Evolutionary conservation across 2,888 invertebrate species (phyloP).

Genomic region (Euplagia quadripunctaria): DNA sequence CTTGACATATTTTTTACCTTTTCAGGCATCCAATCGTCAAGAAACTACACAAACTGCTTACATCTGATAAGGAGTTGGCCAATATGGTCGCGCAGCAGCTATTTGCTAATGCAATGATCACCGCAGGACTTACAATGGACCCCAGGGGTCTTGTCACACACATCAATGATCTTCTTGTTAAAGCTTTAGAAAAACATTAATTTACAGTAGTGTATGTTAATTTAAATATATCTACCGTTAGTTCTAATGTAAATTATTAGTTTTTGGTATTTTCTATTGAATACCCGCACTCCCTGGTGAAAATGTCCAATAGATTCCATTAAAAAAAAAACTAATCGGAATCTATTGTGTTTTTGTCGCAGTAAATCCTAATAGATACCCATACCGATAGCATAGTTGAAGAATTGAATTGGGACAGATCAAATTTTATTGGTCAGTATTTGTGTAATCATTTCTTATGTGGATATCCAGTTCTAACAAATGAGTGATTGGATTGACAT

Average conservation of each 20-base stretch:
- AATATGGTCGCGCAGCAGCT: conserved; percentile 95
- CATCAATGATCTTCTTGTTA: conserved; percentile 94
- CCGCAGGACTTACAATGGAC: conserved; percentile 97
- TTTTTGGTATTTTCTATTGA: conserved; percentile 10
- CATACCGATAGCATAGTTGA: no score
- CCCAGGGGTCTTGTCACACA: conserved; percentile 94
- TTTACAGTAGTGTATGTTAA: neutral
- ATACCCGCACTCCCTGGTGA: neutral
- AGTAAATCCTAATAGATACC: no score
- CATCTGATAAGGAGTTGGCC: conserved; percentile 93
- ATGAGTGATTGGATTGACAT: no score
- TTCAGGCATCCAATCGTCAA: conserved; percentile 95
- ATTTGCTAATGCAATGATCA: conserved; percentile 98
- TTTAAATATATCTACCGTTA: neutral
- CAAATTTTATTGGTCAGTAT: no score
- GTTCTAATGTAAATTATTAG: neutral
- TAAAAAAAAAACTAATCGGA: no score
- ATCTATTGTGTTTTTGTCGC: no score
- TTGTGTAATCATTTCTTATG: no score
- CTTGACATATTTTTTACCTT: conserved; percentile 28
- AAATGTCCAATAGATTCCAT: no score
- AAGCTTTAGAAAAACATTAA: conserved; percentile 92
- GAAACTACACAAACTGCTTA: conserved; percentile 92
- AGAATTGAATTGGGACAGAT: no score
- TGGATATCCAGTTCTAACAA: no score